phyloP scores from a whole-genome alignment of 2,888 invertebrate species.

The Drosophila diplacantha region DNA sequence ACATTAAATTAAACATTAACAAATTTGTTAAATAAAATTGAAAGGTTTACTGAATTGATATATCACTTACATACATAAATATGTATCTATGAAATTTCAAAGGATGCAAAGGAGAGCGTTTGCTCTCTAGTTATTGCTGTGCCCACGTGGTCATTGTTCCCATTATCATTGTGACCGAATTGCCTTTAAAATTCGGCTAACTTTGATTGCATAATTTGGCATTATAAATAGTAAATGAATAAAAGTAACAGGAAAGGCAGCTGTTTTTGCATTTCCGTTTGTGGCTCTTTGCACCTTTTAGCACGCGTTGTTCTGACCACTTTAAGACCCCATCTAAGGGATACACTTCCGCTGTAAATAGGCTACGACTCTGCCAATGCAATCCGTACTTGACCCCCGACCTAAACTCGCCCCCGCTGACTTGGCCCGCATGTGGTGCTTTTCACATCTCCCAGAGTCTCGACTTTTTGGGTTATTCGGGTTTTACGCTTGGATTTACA shows the following conservation, averaged over 20 bases:
- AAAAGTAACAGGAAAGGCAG: slow-evolving; percentile 33
- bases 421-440: slow-evolving; percentile 57
- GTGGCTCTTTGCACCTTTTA: slow-evolving; percentile 51
- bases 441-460: slow-evolving; percentile 48
- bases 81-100: too few species aligned
- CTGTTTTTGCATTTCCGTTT: slow-evolving; percentile 54
- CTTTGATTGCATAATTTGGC: slow-evolving; percentile 60
- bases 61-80: not conserved
- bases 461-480: slow-evolving; percentile 56
- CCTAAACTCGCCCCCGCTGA: slow-evolving; percentile 53
- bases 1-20: not conserved
- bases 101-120: not conserved
- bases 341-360: slow-evolving; percentile 58
- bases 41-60: not conserved
- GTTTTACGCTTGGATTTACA: slow-evolving; percentile 69
- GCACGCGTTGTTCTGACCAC: slow-evolving; percentile 56
- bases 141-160: slow-evolving; percentile 28
- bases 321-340: slow-evolving; percentile 58
- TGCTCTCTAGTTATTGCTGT: slow-evolving; percentile 61
- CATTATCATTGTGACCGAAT: slow-evolving; percentile 9
- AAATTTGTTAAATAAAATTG: not conserved
- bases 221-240: slow-evolving; percentile 23
- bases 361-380: slow-evolving; percentile 33
- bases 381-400: slow-evolving; percentile 60
- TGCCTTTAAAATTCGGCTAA: slow-evolving; percentile 31